phyloP scores from a whole-genome alignment of 2,113 vertebrate genomes.

The Cyprinus carpio region DNA sequence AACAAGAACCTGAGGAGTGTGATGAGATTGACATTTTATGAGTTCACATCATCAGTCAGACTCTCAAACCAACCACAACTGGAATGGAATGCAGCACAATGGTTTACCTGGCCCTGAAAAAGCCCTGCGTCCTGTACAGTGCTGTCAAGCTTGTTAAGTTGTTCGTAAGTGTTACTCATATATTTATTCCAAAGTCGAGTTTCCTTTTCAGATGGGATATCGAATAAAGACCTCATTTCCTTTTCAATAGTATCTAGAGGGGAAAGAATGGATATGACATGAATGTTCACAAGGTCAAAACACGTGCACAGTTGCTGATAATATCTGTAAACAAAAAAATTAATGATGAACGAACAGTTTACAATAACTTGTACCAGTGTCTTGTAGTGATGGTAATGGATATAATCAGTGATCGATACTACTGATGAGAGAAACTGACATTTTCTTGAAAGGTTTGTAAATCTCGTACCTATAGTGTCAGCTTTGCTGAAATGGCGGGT shows the following conservation, averaged over 20 bases:
- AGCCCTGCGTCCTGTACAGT: conserved; percentile 95
- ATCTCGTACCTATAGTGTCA: conserved; percentile 89
- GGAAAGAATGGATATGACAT: conserved; percentile 25
- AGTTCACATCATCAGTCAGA: too few relatives aligned
- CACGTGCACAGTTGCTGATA: too few relatives aligned
- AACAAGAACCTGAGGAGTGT: conserved; percentile 83
- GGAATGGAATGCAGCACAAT: neutral
- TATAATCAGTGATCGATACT: neutral
- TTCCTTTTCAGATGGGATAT: conserved; percentile 87
- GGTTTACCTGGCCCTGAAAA: conserved; percentile 92
- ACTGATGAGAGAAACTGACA: neutral
- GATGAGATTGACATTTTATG: neutral
- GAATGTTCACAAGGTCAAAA: too few relatives aligned
- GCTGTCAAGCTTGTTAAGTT: conserved; percentile 90
- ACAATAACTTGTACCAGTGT: too few relatives aligned
- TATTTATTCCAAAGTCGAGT: conserved; percentile 95
- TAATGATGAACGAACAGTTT: too few relatives aligned
- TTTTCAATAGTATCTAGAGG: conserved; percentile 88
- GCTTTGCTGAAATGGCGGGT: conserved; percentile 94
- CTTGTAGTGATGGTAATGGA: neutral
- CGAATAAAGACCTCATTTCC: conserved; percentile 90
- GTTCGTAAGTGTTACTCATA: conserved; percentile 90
- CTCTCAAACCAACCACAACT: neutral
- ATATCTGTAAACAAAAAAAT: too few relatives aligned
- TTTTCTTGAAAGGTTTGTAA: conserved; percentile 16